phyloP scores from a whole-genome alignment of 2,888 invertebrate genomes.

The Tolmerus cingulatus region DNA sequence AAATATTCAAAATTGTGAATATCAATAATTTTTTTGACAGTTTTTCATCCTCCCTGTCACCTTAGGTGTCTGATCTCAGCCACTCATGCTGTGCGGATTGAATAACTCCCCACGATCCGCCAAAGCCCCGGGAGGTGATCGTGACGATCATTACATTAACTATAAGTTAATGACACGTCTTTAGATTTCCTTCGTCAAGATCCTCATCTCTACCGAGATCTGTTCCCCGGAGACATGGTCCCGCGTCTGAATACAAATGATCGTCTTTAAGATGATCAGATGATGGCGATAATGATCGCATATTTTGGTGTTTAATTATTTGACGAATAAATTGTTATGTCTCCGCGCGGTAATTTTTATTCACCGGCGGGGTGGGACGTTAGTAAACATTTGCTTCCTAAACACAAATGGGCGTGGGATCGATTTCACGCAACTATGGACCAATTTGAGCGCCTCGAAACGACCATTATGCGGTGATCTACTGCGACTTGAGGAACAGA shows the following conservation, averaged over 20 bases:
- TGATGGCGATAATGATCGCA: conserved; percentile 42
- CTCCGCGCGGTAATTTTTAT: conserved; percentile 8
- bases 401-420: conserved; percentile 20
- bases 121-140: conserved; percentile 8
- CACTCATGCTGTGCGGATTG: conserved; percentile 61
- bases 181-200: conserved; percentile 26
- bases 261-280: conserved; percentile 42
- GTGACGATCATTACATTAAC: conserved; percentile 39
- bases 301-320: conserved; percentile 44
- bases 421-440: conserved; percentile 13
- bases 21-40: conserved; percentile 56
- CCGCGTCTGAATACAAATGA: conserved; percentile 34
- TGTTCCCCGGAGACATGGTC: background rate
- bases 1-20: conserved; percentile 60
- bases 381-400: conserved; percentile 33
- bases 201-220: background rate
- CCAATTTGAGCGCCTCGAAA: background rate
- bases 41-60: conserved; percentile 56
- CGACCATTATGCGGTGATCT: conserved; percentile 8
- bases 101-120: conserved; percentile 34
- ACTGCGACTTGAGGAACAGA: background rate
- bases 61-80: conserved; percentile 63
- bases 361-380: background rate
- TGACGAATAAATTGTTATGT: conserved; percentile 39
- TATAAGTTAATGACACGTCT: conserved; percentile 38